phyloP scores from a whole-genome alignment of 2,797 vertebrate species.

The Sebastes nivosus region DNA sequence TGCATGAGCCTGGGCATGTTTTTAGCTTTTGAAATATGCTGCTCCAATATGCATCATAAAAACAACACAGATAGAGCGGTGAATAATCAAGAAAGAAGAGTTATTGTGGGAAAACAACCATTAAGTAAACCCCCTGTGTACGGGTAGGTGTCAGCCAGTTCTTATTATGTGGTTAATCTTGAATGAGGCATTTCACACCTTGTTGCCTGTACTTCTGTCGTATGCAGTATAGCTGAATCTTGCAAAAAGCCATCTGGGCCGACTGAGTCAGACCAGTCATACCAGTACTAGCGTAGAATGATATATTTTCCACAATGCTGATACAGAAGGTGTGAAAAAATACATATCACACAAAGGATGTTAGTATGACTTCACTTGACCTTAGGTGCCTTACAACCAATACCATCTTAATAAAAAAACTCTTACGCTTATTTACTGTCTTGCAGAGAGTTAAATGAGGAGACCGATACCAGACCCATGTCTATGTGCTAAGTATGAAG shows the following conservation, averaged over 20 bases:
- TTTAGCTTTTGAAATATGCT: neutral
- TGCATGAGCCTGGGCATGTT: neutral
- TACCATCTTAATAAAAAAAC: neutral
- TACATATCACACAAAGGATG: slow-evolving; percentile 13
- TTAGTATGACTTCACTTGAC: slow-evolving; percentile 25
- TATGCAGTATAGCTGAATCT: slow-evolving; percentile 35
- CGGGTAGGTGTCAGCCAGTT: slow-evolving; percentile 17
- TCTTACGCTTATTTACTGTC: neutral
- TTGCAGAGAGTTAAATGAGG: neutral
- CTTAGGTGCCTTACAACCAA: neutral
- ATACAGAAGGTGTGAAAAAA: slow-evolving; percentile 43
- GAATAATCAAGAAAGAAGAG: slow-evolving; percentile 1
- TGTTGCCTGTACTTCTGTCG: slow-evolving; percentile 26
- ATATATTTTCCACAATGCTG: slow-evolving; percentile 52
- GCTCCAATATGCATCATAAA: neutral
- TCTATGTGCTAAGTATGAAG: neutral
- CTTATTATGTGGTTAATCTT: slow-evolving; percentile 41
- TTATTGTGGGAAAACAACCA: slow-evolving; percentile 26
- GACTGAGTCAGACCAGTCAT: slow-evolving; percentile 39
- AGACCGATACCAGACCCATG: neutral
- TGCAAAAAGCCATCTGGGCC: slow-evolving; percentile 51
- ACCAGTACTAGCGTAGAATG: slow-evolving; percentile 19
- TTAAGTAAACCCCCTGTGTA: slow-evolving; percentile 22
- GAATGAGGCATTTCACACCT: slow-evolving; percentile 64
- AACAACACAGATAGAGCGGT: neutral